phyloP scores from a whole-genome alignment of 2,888 invertebrate genomes.

The Prosapia bicincta region DNA sequence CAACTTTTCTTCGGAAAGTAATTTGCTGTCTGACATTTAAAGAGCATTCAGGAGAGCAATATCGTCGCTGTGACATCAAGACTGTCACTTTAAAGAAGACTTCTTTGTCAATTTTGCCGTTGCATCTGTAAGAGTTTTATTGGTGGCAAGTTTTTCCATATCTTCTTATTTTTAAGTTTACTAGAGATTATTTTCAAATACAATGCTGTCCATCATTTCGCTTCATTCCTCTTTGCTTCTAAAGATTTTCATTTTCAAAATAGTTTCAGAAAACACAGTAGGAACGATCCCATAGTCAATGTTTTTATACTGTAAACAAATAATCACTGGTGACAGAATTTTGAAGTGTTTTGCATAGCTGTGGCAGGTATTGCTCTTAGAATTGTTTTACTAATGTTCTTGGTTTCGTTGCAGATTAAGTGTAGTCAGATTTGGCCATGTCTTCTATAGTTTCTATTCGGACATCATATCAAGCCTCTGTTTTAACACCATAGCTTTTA shows the following conservation, averaged over 20 bases:
- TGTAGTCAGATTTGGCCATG: conserved; percentile 14
- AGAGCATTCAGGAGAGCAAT: conserved; percentile 13
- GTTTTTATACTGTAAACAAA: conserved; percentile 13
- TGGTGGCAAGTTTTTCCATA: conserved; percentile 16
- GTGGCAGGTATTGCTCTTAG: conserved; percentile 3
- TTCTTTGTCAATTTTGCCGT: conserved; percentile 1
- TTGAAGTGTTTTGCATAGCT: neutral
- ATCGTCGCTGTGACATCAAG: conserved; percentile 4
- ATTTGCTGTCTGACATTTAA: conserved; percentile 4
- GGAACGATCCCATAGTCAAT: conserved; percentile 12
- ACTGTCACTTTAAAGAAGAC: conserved; percentile 11
- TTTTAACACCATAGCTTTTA: conserved; percentile 13
- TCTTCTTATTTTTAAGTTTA: conserved; percentile 1
- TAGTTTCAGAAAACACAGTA: too few species aligned
- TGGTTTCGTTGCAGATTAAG: conserved; percentile 3
- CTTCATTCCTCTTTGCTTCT: conserved; percentile 13
- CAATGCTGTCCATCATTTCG: conserved; percentile 3
- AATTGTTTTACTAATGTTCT: conserved; percentile 9
- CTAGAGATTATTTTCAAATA: conserved; percentile 6
- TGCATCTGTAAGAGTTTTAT: conserved; percentile 11
- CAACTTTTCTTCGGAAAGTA: conserved; percentile 1
- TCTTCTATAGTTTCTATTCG: conserved; percentile 8
- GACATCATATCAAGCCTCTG: conserved; percentile 10
- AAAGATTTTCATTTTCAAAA: too few species aligned
- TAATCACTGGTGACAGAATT: conserved; percentile 14